A percentile compares a stretch with the other conserved stretches of the same genome.
Conservation (phyloP, 1,140 invertebrate genomes). For the Drosophila gunungcola region DNA sequence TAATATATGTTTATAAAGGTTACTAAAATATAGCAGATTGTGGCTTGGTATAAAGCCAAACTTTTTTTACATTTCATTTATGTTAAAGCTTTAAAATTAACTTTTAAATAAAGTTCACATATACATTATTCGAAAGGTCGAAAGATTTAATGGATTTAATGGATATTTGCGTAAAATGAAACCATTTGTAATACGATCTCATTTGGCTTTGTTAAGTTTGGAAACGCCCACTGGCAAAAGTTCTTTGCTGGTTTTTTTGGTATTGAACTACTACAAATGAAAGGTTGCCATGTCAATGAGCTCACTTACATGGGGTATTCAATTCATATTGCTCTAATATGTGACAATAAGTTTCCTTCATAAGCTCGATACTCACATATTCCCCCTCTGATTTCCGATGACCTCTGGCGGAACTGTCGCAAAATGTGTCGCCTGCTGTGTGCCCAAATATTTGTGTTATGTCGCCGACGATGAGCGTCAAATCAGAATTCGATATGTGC, state of each 20-base stretch:
- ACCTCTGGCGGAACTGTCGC: constrained; percentile 54
- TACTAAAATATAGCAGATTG: too few species aligned
- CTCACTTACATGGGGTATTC: constrained; percentile 41
- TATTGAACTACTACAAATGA: neutral
- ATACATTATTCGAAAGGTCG: too few species aligned
- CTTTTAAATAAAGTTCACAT: too few species aligned
- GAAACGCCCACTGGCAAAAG: neutral
- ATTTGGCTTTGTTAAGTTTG: constrained; percentile 27
- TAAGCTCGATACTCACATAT: constrained; percentile 36
- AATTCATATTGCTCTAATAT: constrained; percentile 55
- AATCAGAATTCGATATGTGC: constrained; percentile 69
- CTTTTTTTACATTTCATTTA: too few species aligned
- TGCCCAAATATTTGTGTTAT: constrained; percentile 56
- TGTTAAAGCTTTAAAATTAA: too few species aligned
- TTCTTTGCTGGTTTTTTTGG: neutral
- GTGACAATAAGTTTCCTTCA: constrained; percentile 50
- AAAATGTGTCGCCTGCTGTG: constrained; percentile 60
- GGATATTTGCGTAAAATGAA: too few species aligned
- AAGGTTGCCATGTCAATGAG: constrained; percentile 42
- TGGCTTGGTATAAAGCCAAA: too few species aligned
- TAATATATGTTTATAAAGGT: too few species aligned
- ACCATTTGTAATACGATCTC: constrained; percentile 41
- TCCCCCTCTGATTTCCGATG: constrained; percentile 32
- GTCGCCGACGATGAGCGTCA: constrained; percentile 51
- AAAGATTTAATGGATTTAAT: too few species aligned